These are phyloP conservation scores for Plagiodera versicolora DNA, from an alignment of 2,888 invertebrate species.

Conservation along the genomic window DNA sequence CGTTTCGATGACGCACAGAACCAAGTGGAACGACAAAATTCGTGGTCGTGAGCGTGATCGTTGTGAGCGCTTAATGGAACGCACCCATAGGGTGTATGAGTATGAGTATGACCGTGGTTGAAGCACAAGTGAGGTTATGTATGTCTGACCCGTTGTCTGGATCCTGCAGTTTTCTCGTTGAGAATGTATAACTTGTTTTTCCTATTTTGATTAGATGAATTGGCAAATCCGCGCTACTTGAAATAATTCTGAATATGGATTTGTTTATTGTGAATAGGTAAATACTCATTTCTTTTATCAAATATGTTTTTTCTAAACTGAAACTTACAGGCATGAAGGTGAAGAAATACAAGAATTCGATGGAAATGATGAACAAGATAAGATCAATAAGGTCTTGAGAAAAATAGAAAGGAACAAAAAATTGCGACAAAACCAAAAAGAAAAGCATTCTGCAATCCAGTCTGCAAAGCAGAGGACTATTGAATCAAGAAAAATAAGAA, in stretches of 20 bases:
- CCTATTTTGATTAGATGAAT: too few relatives aligned
- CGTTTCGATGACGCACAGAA: too few relatives aligned
- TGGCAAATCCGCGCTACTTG: too few relatives aligned
- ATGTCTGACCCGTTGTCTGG: too few relatives aligned
- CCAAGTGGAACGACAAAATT: too few relatives aligned
- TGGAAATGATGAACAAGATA: slow-evolving; percentile 53
- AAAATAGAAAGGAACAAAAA: slow-evolving; percentile 63
- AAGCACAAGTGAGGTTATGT: too few relatives aligned
- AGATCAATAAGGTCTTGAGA: slow-evolving; percentile 62
- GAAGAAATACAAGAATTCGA: slow-evolving; percentile 41
- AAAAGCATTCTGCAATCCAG: slow-evolving; percentile 40
- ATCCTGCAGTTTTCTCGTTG: too few relatives aligned
- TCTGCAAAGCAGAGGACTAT: slow-evolving; percentile 44
- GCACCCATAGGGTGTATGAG: too few relatives aligned
- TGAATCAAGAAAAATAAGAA: slow-evolving; percentile 33
- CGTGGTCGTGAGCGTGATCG: too few relatives aligned
- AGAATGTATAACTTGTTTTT: too few relatives aligned
- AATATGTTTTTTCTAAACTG: not conserved
- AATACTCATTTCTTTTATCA: slow-evolving; percentile 13
- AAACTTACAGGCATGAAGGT: slow-evolving; percentile 54
- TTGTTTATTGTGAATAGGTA: slow-evolving; percentile 74
- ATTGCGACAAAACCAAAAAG: slow-evolving; percentile 49
- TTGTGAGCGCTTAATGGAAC: too few relatives aligned
- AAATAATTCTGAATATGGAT: slow-evolving; percentile 58
- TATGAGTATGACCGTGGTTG: too few relatives aligned